Evolutionary conservation across 1,140 invertebrate genomes (phyloP), one percentile per base, ranked within the genome.

Genomic region (Procambarus virginalis): DNA sequence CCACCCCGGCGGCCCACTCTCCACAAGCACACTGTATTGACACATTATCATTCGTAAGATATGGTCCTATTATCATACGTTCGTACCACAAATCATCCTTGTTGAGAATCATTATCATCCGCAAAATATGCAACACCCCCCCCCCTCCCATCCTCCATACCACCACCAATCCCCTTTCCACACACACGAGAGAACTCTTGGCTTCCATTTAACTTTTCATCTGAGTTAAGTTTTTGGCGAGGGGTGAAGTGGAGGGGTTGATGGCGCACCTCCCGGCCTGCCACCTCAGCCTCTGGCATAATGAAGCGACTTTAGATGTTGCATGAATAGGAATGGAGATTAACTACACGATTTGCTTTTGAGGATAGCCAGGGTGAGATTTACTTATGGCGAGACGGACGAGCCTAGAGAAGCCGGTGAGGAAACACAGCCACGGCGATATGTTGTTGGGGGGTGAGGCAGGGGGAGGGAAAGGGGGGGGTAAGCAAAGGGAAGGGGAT

Each of bases 281-380:
- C 79, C 9, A 14, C 79, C 51, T 49, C 8, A 22, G 34, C 51
- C 12, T 8, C 55, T 9, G 49, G 79, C 20, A 81, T 81, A 81
- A 81, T 81, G 79, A 81, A 81, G 79, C 55, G 79, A 58, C 51
- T 81, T 45, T 60, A 22, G 79, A 81, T 81, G 79, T 58, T 81
- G 51, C 79, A 58, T 81, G 79, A 81, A 81, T 81, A 81, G 51
- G 79, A 81, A 81, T 81, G 79, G 79, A 58, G 79, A 81, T 81
- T 60, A 81, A 58, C 51, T 60, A 60, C 51, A 49, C 34, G 79
- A 81, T 81, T 81, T 81, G 79, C 49, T 81, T 55, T 60, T 55
- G 51, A 81, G 79, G 51, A 22, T 60, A 8, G n/a, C 79, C 55
- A 60, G 79, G 55, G 22, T 10, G 79, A 81, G 79, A 81, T 81